phyloP scores from a whole-genome alignment of 2,797 vertebrate genomes.

The Echeneis naucrates region DNA sequence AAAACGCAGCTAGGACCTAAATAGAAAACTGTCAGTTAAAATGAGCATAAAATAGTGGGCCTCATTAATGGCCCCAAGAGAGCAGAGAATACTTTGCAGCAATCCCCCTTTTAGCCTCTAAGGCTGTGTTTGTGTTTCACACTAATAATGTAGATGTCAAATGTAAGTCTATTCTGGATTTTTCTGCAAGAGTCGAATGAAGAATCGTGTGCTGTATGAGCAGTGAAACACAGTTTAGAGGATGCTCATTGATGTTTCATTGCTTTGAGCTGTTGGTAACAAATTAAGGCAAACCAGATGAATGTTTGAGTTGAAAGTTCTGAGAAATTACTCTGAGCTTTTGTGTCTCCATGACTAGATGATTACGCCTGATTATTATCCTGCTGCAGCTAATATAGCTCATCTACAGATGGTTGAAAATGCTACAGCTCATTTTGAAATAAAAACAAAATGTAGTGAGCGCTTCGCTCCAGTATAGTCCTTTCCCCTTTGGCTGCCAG shows the following conservation, averaged over 20 bases:
- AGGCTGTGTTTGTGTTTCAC: conserved; percentile 30
- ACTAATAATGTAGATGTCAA: conserved; percentile 23
- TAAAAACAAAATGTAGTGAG: conserved; percentile 19
- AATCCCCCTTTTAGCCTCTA: conserved; percentile 23
- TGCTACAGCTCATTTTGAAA: conserved; percentile 4
- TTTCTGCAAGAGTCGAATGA: neutral
- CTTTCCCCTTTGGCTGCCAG: neutral
- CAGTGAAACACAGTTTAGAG: neutral
- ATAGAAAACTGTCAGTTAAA: conserved; percentile 26
- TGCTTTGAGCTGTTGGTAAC: neutral
- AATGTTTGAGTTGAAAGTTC: conserved; percentile 17
- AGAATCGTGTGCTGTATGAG: conserved; percentile 1
- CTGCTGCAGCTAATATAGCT: neutral
- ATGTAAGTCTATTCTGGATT: conserved; percentile 12
- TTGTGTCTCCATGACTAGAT: conserved; percentile 14
- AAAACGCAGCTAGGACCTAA: neutral
- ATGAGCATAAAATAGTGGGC: conserved; percentile 26
- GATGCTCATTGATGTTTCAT: neutral
- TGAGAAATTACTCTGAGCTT: conserved; percentile 20
- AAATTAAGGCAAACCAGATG: conserved; percentile 12
- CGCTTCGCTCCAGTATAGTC: conserved; percentile 12
- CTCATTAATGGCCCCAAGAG: conserved; percentile 16
- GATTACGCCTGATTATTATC: conserved; percentile 23
- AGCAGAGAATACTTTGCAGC: conserved; percentile 25
- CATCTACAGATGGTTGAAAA: conserved; percentile 23